A percentile compares a stretch with the other conserved stretches of the same genome.
Conservation (phyloP, 2,797 vertebrate species). For the Selene dorsalis region DNA sequence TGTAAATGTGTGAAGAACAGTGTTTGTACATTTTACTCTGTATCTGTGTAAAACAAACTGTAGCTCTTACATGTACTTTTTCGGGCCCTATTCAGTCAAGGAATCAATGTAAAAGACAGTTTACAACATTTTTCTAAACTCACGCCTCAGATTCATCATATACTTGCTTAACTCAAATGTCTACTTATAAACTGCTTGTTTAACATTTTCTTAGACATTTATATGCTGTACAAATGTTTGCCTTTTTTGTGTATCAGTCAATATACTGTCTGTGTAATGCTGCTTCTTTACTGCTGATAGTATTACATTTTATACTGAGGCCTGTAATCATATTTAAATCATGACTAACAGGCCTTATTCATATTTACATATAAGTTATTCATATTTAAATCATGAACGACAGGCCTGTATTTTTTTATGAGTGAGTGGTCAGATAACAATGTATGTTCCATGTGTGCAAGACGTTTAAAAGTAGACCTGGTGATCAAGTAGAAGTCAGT, state of each 20-base stretch:
- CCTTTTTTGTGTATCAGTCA: conserved; percentile 69
- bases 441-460: conserved; percentile 48
- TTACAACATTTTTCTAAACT: conserved; percentile 70
- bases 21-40: conserved; percentile 32
- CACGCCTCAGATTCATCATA: conserved; percentile 60
- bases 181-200: conserved; percentile 64
- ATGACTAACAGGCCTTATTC: conserved; percentile 85
- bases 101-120: conserved; percentile 52
- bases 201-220: conserved; percentile 69
- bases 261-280: conserved; percentile 68
- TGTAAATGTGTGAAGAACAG: conserved; percentile 53
- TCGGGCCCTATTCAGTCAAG: conserved; percentile 68
- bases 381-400: conserved; percentile 86
- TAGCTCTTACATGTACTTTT: conserved; percentile 34
- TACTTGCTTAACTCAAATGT: conserved; percentile 42
- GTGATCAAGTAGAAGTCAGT: conserved; percentile 52
- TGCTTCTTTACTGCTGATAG: conserved; percentile 75
- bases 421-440: conserved; percentile 42
- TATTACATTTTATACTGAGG: conserved; percentile 78
- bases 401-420: conserved; percentile 83
- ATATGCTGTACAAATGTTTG: conserved; percentile 74
- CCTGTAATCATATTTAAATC: conserved; percentile 86
- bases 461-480: conserved; percentile 42
- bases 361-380: conserved; percentile 80
- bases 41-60: conserved; percentile 41